These are phyloP conservation scores for Dasysyrphus tricinctus DNA, from an alignment of 2,888 invertebrate genomes.

Conservation along the genomic window DNA sequence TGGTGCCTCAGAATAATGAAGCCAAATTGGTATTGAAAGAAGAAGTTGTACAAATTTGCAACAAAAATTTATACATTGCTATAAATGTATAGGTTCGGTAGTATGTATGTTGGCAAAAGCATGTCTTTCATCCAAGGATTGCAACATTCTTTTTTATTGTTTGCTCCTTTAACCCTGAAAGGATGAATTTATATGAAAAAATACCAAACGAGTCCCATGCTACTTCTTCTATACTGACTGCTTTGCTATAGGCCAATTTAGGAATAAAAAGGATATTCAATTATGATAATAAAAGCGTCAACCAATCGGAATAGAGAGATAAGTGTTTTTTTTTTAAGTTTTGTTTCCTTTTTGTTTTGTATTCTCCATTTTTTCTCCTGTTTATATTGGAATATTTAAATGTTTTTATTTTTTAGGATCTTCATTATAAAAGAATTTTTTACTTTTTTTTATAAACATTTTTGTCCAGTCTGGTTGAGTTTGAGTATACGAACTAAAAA, in stretches of 20 bases:
- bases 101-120: not conserved
- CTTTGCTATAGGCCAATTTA: slow-evolving; percentile 23
- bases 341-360: not conserved
- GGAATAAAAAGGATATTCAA: slow-evolving; percentile 56
- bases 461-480: not conserved
- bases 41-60: slow-evolving; percentile 18
- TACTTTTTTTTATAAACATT: not conserved
- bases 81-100: not conserved
- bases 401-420: not conserved
- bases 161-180: slow-evolving; percentile 53
- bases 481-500: not conserved
- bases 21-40: slow-evolving; percentile 49
- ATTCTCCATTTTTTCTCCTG: not conserved
- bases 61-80: slow-evolving; percentile 6
- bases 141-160: slow-evolving; percentile 34
- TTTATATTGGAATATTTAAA: slow-evolving; percentile 1
- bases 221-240: not conserved
- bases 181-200: slow-evolving; percentile 16
- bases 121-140: slow-evolving; percentile 17
- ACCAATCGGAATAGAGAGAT: slow-evolving; percentile 68
- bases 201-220: not conserved
- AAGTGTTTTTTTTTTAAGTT: slow-evolving; percentile 5
- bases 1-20: slow-evolving; percentile 57
- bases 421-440: not conserved
- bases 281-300: slow-evolving; percentile 60